These are phyloP conservation scores for Seriola aureovittata DNA, from an alignment of 2,113 vertebrate species.

Conservation along the genomic window DNA sequence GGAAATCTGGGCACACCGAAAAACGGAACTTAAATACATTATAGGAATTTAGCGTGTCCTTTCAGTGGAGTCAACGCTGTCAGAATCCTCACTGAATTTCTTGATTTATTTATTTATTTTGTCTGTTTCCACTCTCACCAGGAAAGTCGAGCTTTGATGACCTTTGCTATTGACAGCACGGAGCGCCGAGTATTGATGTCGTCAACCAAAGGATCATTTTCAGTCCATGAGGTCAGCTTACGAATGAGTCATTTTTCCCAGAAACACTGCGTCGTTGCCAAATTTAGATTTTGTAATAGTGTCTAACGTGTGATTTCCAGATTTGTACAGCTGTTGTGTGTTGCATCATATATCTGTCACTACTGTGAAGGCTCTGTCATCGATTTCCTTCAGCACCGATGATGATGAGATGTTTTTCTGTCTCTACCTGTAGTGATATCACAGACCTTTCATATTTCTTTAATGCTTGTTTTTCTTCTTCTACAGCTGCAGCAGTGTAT, in stretches of 20 bases:
- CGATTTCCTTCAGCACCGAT: background rate
- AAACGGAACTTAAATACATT: background rate
- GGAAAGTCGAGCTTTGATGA: slow-evolving; percentile 91
- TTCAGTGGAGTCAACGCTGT: too few relatives aligned
- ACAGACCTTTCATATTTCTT: background rate
- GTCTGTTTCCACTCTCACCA: slow-evolving; percentile 57
- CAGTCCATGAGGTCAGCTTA: slow-evolving; percentile 87
- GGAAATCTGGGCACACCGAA: background rate
- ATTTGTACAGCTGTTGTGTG: background rate
- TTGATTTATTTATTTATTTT: too few relatives aligned
- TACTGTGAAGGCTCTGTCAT: background rate
- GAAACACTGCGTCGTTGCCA: background rate
- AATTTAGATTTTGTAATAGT: background rate
- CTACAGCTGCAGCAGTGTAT: slow-evolving; percentile 92
- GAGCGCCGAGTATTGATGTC: slow-evolving; percentile 88
- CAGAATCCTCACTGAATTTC: background rate
- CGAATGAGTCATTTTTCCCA: background rate
- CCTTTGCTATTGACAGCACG: slow-evolving; percentile 89
- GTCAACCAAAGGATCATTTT: slow-evolving; percentile 90
- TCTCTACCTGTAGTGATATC: background rate
- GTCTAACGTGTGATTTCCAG: background rate
- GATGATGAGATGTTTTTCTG: background rate
- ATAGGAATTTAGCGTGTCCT: too few relatives aligned
- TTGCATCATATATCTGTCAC: background rate
- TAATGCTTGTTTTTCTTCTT: background rate